Percentiles rank a stretch among this genome's conserved stretches.
Conservation (phyloP, 2,888 invertebrate species). For the Hartigia nigra region DNA sequence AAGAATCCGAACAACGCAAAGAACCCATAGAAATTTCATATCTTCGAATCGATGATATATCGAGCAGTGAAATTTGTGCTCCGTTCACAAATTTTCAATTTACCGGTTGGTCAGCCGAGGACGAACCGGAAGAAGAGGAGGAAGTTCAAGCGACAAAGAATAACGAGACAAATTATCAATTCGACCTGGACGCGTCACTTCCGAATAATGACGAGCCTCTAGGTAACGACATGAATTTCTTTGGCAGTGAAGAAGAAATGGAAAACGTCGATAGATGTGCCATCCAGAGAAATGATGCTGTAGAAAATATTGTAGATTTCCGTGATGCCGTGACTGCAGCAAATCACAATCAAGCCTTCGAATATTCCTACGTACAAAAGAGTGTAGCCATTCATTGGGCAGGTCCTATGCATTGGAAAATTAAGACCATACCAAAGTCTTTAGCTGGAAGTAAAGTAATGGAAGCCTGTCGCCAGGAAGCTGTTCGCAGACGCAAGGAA, state of each 20-base stretch:
- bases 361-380: constrained; percentile 51
- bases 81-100: constrained; percentile 74
- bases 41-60: constrained; percentile 60
- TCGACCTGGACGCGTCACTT: constrained; percentile 52
- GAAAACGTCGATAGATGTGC: constrained; percentile 30
- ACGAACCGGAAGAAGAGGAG: constrained; percentile 51
- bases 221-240: constrained; percentile 19
- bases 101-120: constrained; percentile 71
- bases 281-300: not conserved
- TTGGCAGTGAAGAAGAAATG: constrained; percentile 25
- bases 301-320: constrained; percentile 46
- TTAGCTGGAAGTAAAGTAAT: constrained; percentile 47
- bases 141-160: constrained; percentile 5
- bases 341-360: constrained; percentile 27
- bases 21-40: constrained; percentile 17
- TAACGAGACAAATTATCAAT: constrained; percentile 39
- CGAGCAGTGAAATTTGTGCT: constrained; percentile 69
- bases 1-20: constrained; percentile 11
- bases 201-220: constrained; percentile 27
- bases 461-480: constrained; percentile 33
- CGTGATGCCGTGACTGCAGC: constrained; percentile 30
- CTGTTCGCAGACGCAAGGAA: constrained; percentile 35
- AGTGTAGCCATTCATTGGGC: constrained; percentile 72
- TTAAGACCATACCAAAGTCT: constrained; percentile 67
- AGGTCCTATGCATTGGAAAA: constrained; percentile 86